Evolutionary conservation across 2,113 vertebrate species (phyloP).

Genomic region (Lampris incognitus): DNA sequence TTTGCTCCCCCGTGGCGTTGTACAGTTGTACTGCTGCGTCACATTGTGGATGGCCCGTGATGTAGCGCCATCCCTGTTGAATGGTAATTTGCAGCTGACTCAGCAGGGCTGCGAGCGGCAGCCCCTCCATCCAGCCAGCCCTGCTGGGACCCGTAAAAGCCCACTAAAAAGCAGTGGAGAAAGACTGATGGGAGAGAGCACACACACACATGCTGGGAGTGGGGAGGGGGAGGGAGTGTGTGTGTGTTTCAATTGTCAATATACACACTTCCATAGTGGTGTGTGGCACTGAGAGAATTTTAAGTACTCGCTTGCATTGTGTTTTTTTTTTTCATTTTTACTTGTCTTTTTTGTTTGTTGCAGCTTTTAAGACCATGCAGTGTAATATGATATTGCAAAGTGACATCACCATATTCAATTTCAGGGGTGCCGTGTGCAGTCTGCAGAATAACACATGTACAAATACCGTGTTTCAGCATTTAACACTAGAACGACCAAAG

Average conservation of each 20-base stretch:
- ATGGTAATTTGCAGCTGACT: slow-evolving; percentile 77
- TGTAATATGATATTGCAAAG: slow-evolving; percentile 28
- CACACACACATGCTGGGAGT: background rate
- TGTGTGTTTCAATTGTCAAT: background rate
- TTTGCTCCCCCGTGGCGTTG: slow-evolving; percentile 13
- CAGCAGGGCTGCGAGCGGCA: slow-evolving; percentile 45
- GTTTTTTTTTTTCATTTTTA: background rate
- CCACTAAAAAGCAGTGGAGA: slow-evolving; percentile 38
- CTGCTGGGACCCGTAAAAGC: slow-evolving; percentile 62
- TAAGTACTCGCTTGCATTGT: background rate
- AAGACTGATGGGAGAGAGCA: slow-evolving; percentile 35
- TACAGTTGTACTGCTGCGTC: slow-evolving; percentile 53
- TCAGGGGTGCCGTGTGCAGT: slow-evolving; percentile 5
- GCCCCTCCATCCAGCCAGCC: slow-evolving; percentile 62
- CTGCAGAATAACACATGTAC: too few relatives aligned
- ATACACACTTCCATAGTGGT: background rate
- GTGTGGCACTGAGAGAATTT: background rate
- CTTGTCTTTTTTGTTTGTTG: too few relatives aligned
- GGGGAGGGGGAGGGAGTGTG: background rate
- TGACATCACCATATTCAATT: slow-evolving; percentile 18
- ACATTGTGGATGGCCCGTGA: slow-evolving; percentile 42
- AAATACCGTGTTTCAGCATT: too few relatives aligned
- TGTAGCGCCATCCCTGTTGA: slow-evolving; percentile 52
- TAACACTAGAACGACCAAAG: too few relatives aligned
- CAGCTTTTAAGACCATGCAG: slow-evolving; percentile 48